Evolutionary conservation across 2,888 invertebrate species (phyloP).

Genomic region (Epirrita christyi): DNA sequence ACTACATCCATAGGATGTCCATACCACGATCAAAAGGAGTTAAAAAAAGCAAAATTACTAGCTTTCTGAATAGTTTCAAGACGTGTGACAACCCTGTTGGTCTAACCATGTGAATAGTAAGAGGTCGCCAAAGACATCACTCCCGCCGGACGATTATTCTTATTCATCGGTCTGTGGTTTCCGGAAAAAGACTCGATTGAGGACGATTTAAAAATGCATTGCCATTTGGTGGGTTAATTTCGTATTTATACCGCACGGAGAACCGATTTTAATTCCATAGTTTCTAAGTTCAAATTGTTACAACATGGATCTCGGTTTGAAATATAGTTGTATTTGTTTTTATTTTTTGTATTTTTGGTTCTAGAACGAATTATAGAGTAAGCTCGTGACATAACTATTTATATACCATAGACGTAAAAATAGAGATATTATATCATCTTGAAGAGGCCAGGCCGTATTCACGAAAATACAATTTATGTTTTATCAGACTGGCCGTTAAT

Average conservation of each 20-base stretch:
- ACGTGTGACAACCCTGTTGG: slow-evolving; percentile 54
- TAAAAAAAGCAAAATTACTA: background rate
- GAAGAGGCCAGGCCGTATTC: too few species aligned
- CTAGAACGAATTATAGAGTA: too few species aligned
- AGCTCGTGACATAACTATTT: too few species aligned
- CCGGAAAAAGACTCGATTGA: slow-evolving; percentile 37
- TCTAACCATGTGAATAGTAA: slow-evolving; percentile 69
- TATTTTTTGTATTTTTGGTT: too few species aligned
- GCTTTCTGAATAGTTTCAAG: background rate
- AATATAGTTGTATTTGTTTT: too few species aligned
- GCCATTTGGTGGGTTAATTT: slow-evolving; percentile 15
- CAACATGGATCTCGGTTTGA: too few species aligned
- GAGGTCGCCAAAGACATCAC: slow-evolving; percentile 62
- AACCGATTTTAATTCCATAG: background rate
- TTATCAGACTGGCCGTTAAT: slow-evolving; percentile 55
- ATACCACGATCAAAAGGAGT: too few species aligned
- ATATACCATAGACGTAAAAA: too few species aligned
- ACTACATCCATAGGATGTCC: too few species aligned
- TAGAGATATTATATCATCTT: too few species aligned
- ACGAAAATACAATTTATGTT: too few species aligned
- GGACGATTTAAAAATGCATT: slow-evolving; percentile 55
- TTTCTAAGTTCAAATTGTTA: too few species aligned
- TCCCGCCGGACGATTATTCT: slow-evolving; percentile 70
- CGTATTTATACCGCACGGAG: slow-evolving; percentile 17
- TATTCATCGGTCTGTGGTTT: slow-evolving; percentile 58